Conservation (phyloP, 2,888 invertebrate species). For the Aricia artaxerxes region DNA sequence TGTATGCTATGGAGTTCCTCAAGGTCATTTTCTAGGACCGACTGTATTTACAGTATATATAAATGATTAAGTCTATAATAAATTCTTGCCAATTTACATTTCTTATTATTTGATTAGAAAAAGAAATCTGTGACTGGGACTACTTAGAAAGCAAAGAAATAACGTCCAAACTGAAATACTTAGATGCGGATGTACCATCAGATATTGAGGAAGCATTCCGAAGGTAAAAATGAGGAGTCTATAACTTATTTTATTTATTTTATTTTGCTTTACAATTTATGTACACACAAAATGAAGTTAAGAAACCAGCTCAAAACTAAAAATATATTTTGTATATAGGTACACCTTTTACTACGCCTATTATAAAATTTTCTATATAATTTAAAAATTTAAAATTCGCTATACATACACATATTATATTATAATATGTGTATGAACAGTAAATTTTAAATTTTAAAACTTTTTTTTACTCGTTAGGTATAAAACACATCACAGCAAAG, state of each 20-base stretch:
- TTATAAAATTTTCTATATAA: no score
- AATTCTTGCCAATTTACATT: background rate
- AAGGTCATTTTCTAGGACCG: background rate
- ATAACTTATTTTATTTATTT: no score
- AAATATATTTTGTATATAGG: no score
- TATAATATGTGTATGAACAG: background rate
- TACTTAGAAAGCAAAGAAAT: background rate
- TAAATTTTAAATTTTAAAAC: background rate
- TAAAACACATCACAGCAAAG: constrained; percentile 48
- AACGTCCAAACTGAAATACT: background rate
- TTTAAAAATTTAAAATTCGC: no score
- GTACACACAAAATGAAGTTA: no score
- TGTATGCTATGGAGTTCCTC: background rate
- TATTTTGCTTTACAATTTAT: no score
- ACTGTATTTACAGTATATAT: background rate
- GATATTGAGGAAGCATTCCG: background rate
- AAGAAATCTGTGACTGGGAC: background rate
- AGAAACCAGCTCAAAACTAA: no score
- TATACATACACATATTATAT: no score
- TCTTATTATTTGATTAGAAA: background rate
- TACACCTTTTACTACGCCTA: no score
- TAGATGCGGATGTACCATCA: background rate
- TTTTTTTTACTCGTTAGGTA: constrained; percentile 44
- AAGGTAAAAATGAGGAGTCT: constrained; percentile 36
- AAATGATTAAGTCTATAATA: background rate